Evolutionary conservation across 1,140 invertebrate genomes (phyloP).

Genomic region (Propsilocerus akamusi): DNA sequence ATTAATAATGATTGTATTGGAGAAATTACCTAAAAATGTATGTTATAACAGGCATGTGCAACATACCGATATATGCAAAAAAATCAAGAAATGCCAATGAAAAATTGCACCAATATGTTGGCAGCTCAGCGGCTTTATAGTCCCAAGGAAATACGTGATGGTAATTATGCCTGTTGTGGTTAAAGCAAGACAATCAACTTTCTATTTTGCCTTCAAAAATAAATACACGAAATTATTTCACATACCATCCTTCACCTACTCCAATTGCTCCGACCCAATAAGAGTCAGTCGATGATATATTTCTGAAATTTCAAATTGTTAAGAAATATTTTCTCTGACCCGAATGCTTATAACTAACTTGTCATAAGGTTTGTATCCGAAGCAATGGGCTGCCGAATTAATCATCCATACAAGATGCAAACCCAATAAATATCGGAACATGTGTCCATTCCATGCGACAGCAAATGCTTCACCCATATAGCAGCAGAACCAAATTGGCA

Average conservation of each 20-base stretch:
- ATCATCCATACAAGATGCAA: slow-evolving; percentile 86
- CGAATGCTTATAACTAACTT: slow-evolving; percentile 34
- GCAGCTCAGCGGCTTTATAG: slow-evolving; percentile 44
- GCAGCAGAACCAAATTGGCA: slow-evolving; percentile 44
- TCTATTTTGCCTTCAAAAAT: slow-evolving; percentile 48
- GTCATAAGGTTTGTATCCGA: slow-evolving; percentile 78
- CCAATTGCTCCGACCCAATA: slow-evolving; percentile 23
- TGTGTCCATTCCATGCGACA: slow-evolving; percentile 22
- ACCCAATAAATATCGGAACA: slow-evolving; percentile 38
- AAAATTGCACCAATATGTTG: slow-evolving; percentile 27
- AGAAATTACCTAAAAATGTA: slow-evolving; percentile 10
- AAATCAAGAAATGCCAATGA: slow-evolving; percentile 30
- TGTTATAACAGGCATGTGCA: not conserved
- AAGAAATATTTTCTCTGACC: not conserved
- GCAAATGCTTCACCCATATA: slow-evolving; percentile 37
- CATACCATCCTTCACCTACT: slow-evolving; percentile 37
- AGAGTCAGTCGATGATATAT: slow-evolving; percentile 1
- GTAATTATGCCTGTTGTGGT: slow-evolving; percentile 25
- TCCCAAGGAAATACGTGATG: slow-evolving; percentile 64
- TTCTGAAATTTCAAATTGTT: slow-evolving; percentile 14
- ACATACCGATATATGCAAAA: slow-evolving; percentile 28
- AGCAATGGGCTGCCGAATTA: slow-evolving; percentile 82
- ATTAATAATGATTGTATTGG: not conserved
- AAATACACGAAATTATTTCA: no score
- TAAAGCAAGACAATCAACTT: slow-evolving; percentile 26